A percentile compares a stretch with the other conserved stretches of the same genome.
These are phyloP conservation scores for Tipula lateralis DNA, from an alignment of 2,888 invertebrate species.

Conservation along the genomic window DNA sequence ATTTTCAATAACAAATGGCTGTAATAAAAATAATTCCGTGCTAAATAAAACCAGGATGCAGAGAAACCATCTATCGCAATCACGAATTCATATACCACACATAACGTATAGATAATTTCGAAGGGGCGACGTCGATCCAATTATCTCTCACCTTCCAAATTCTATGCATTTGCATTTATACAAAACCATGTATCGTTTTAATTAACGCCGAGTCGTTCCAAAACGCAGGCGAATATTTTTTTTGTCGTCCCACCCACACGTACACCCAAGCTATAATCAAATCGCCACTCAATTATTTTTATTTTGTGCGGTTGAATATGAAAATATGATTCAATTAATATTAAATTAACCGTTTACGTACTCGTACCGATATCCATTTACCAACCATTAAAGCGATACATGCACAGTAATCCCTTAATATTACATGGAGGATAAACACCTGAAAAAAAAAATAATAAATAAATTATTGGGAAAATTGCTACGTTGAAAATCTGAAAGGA, in stretches of 20 bases:
- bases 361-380: too few species aligned
- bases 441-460: slow-evolving; percentile 1
- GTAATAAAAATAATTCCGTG: not conserved
- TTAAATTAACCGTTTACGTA: not conserved
- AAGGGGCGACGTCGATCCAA: not conserved
- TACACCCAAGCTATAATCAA: too few species aligned
- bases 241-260: not conserved
- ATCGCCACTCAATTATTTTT: not conserved
- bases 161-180: too few species aligned
- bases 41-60: not conserved
- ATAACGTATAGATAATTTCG: not conserved
- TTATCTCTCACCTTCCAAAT: not conserved
- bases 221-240: not conserved
- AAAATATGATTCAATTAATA: not conserved
- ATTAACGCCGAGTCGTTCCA: not conserved
- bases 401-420: slow-evolving; percentile 41
- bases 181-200: not conserved
- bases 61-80: not conserved
- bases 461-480: not conserved
- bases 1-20: not conserved
- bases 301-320: not conserved
- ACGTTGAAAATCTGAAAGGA: not conserved
- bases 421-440: slow-evolving; percentile 34
- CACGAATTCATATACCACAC: not conserved
- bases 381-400: slow-evolving; percentile 42